phyloP scores from a whole-genome alignment of 1,140 invertebrate genomes.

The Sycophaga agraensis region DNA sequence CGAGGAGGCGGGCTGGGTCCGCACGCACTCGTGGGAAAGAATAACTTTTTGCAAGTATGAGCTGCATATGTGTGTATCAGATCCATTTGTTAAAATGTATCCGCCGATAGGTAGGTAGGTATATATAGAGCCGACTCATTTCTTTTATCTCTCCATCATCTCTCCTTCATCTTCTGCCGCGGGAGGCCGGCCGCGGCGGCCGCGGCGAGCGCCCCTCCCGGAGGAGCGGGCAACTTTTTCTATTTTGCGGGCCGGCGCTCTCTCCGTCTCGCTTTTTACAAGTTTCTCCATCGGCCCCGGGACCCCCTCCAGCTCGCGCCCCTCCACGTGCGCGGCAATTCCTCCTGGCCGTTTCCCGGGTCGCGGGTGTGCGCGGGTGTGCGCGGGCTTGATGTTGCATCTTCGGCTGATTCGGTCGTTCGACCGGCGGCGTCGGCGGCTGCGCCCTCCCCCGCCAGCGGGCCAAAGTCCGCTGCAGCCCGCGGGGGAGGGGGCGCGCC shows the following conservation, averaged over 20 bases:
- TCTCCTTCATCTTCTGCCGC: too few relatives aligned
- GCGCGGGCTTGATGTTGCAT: constrained; percentile 36
- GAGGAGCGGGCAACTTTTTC: too few relatives aligned
- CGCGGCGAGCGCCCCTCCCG: too few relatives aligned
- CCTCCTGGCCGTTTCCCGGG: constrained; percentile 10
- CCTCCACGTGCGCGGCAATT: constrained; percentile 1
- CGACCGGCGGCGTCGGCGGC: constrained; percentile 31
- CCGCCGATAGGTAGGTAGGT: background rate
- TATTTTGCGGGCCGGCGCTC: constrained; percentile 17
- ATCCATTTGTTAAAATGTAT: constrained; percentile 18
- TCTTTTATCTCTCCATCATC: constrained; percentile 21
- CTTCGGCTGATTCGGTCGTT: constrained; percentile 37
- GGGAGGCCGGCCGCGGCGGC: too few relatives aligned
- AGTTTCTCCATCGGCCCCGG: constrained; percentile 12
- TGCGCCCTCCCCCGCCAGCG: constrained; percentile 32
- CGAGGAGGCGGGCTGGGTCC: too few relatives aligned
- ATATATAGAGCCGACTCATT: constrained; percentile 20
- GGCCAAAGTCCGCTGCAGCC: background rate
- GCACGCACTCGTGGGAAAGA: background rate
- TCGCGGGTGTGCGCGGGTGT: constrained; percentile 15
- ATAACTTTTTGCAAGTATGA: background rate
- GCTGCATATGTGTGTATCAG: background rate
- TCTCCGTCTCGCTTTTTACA: constrained; percentile 19
- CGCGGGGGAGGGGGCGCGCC: constrained; percentile 31
- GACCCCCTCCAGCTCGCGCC: too few relatives aligned